Conservation (phyloP, 2,113 vertebrate genomes). For the Hemichromis elongatus region DNA sequence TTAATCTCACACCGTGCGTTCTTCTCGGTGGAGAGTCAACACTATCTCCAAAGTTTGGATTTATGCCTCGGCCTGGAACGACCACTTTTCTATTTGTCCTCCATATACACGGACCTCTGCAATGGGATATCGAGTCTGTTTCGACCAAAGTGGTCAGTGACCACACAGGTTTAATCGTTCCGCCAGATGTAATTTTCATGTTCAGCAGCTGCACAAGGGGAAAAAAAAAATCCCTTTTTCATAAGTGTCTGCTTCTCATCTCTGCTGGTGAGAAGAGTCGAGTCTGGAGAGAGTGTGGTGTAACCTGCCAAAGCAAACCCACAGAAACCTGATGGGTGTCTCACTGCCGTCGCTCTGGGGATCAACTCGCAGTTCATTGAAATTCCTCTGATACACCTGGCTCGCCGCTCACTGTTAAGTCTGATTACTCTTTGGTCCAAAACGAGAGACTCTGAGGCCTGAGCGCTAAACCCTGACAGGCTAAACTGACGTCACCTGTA, state of each 20-base stretch:
- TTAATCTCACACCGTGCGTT: not conserved
- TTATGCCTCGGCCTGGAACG: not conserved
- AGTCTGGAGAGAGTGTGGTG: conserved; percentile 31
- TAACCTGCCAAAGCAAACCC: conserved; percentile 55
- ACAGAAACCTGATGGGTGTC: conserved; percentile 45
- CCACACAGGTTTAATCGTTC: conserved; percentile 47
- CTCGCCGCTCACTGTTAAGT: not conserved
- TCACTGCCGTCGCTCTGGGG: conserved; percentile 18
- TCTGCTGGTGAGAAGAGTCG: not conserved
- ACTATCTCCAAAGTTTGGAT: not conserved
- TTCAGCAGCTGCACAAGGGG: conserved; percentile 26
- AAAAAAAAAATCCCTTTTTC: conserved; percentile 20
- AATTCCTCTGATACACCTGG: conserved; percentile 52
- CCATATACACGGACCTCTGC: not conserved
- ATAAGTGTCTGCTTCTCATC: conserved; percentile 57
- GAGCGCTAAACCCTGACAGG: not conserved
- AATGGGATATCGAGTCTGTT: not conserved
- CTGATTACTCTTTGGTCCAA: not conserved
- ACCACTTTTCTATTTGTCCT: not conserved
- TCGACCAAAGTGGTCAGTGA: conserved; percentile 3
- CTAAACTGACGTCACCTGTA: not conserved
- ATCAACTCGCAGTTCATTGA: conserved; percentile 46
- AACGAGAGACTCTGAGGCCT: not conserved
- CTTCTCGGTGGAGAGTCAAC: not conserved
- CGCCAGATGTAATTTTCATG: conserved; percentile 48